Conservation (phyloP, 2,888 invertebrate genomes). For the Hedya salicella region DNA sequence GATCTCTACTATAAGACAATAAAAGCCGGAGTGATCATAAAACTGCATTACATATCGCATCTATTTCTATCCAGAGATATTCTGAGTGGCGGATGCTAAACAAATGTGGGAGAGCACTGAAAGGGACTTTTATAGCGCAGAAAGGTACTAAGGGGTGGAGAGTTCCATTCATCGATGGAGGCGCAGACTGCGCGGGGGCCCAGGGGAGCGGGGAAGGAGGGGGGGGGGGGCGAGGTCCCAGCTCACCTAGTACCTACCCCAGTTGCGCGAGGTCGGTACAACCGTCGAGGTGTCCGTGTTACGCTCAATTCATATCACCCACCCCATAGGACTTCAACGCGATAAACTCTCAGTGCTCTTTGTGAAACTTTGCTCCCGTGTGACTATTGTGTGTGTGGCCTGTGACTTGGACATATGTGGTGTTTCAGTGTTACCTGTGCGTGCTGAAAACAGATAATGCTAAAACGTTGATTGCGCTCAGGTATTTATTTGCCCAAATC, state of each 20-base stretch:
- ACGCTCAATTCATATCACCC: conserved; percentile 1
- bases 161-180: conserved; percentile 77
- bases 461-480: conserved; percentile 17
- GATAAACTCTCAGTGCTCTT: not conserved
- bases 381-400: conserved; percentile 5
- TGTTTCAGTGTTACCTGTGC: conserved; percentile 14
- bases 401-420: conserved; percentile 22
- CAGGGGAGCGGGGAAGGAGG: conserved; percentile 65
- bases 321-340: conserved; percentile 3
- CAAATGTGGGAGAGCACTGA: conserved; percentile 67
- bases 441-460: conserved; percentile 13
- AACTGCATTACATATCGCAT: conserved; percentile 45
- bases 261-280: conserved; percentile 57
- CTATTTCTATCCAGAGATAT: conserved; percentile 76
- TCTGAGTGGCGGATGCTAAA: conserved; percentile 69
- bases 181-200: conserved; percentile 73
- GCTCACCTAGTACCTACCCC: conserved; percentile 69
- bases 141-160: conserved; percentile 63
- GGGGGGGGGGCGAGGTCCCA: conserved; percentile 56
- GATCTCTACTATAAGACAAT: not conserved
- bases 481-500: conserved; percentile 12
- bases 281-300: conserved; percentile 40
- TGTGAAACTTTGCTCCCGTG: not conserved
- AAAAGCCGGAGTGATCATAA: not conserved
- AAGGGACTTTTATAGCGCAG: conserved; percentile 66